phyloP scores from a whole-genome alignment of 2,888 invertebrate genomes.

The Meiosimyza platycephala region DNA sequence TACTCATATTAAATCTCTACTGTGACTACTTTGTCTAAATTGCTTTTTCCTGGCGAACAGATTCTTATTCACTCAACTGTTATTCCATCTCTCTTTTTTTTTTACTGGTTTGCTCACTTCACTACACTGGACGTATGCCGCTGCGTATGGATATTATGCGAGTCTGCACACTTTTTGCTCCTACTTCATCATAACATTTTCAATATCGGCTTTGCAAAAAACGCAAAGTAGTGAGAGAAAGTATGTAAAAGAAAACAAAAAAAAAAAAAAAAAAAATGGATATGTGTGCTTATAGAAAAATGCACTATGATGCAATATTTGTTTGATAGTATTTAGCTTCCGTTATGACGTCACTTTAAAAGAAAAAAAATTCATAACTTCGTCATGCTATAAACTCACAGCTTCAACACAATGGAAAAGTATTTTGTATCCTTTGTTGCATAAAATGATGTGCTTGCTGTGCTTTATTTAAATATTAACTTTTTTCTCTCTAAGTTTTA shows the following conservation, averaged over 20 bases:
- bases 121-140: not conserved
- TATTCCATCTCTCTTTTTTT: too few relatives aligned
- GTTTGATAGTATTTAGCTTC: not conserved
- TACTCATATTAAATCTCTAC: constrained; percentile 36
- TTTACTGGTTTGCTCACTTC: not conserved
- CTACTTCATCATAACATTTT: not conserved
- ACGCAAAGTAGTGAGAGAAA: too few relatives aligned
- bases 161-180: not conserved
- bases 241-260: too few relatives aligned
- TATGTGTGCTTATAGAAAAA: not conserved
- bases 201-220: not conserved
- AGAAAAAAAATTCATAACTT: constrained; percentile 28
- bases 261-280: too few relatives aligned
- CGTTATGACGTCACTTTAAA: constrained; percentile 20
- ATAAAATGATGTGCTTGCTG: too few relatives aligned
- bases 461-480: too few relatives aligned
- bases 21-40: constrained; percentile 41
- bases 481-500: too few relatives aligned
- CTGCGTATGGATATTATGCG: not conserved
- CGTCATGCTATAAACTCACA: not conserved
- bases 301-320: constrained; percentile 18
- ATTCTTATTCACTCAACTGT: not conserved
- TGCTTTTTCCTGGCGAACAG: constrained; percentile 30
- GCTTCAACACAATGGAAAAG: too few relatives aligned
- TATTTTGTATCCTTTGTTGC: too few relatives aligned